These are phyloP conservation scores for Eonycteris spelaea DNA, from an alignment of 2,113 vertebrate genomes.

Conservation along the genomic window DNA sequence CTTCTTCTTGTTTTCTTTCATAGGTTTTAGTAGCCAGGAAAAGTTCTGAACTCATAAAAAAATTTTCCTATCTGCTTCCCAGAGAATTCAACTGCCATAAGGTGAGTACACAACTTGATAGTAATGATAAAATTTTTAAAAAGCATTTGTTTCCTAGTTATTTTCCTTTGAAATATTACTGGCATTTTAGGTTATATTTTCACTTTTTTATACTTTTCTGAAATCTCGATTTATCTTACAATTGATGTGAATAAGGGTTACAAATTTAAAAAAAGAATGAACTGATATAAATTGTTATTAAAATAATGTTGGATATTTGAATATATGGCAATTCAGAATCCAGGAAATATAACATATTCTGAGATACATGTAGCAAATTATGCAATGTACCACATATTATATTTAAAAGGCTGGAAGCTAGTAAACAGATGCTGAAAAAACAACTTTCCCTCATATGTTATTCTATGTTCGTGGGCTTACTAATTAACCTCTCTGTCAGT, in stretches of 20 bases:
- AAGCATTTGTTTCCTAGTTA: not conserved
- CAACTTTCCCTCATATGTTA: not conserved
- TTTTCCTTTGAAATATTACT: not conserved
- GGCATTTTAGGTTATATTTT: not conserved
- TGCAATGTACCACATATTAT: not conserved
- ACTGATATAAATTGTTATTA: not conserved
- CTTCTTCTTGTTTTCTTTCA: not conserved
- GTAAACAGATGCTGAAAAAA: not conserved
- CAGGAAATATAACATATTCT: not conserved
- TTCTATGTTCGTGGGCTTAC: not conserved
- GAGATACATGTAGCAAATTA: not conserved
- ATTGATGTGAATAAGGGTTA: not conserved
- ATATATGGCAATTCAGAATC: not conserved
- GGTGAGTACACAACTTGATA: not conserved
- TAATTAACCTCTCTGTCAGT: conserved; percentile 20
- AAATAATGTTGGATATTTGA: not conserved
- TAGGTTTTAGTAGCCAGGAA: not conserved
- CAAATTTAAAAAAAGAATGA: not conserved
- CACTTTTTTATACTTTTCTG: not conserved
- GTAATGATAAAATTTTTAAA: not conserved
- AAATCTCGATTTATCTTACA: not conserved
- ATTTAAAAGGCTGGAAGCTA: not conserved
- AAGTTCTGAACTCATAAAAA: not conserved
- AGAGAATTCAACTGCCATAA: not conserved
- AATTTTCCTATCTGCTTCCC: not conserved